Conservation (phyloP, 2,113 vertebrate species). For the Pollachius pollachius region DNA sequence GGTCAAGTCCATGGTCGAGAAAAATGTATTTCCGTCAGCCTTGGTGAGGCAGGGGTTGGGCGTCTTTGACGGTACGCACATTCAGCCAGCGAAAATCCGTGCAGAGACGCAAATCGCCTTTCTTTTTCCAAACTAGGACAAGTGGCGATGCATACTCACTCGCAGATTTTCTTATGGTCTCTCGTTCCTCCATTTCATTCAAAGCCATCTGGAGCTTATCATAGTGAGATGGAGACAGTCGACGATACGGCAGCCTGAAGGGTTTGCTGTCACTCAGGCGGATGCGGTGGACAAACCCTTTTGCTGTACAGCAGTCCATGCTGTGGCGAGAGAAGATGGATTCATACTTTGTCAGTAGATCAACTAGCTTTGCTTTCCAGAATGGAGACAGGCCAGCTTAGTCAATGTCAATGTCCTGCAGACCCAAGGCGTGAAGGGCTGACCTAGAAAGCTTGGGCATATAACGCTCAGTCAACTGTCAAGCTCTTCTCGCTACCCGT, state of each 20-base stretch:
- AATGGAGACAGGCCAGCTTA: neutral
- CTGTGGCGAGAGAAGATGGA: too few relatives aligned
- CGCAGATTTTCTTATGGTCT: slow-evolving; percentile 32
- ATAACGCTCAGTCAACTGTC: neutral
- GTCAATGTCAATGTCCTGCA: slow-evolving; percentile 11
- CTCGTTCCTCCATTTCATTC: slow-evolving; percentile 31
- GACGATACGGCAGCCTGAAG: slow-evolving; percentile 21
- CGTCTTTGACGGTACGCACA: neutral
- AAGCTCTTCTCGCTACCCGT: slow-evolving; percentile 1
- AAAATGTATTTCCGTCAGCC: slow-evolving; percentile 19
- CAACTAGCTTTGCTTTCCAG: slow-evolving; percentile 18
- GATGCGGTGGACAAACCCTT: too few relatives aligned
- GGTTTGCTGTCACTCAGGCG: slow-evolving; percentile 13
- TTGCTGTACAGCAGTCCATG: too few relatives aligned
- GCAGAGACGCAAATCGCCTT: too few relatives aligned
- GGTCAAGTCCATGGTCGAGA: slow-evolving; percentile 21
- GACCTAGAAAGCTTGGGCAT: neutral
- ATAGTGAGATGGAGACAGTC: slow-evolving; percentile 16
- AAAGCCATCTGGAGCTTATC: slow-evolving; percentile 22
- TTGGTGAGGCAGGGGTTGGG: slow-evolving; percentile 19
- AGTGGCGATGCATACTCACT: neutral
- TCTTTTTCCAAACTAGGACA: too few relatives aligned
- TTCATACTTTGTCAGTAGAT: neutral
- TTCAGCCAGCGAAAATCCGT: slow-evolving; percentile 24
- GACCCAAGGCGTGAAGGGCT: neutral